Evolutionary conservation across 2,797 vertebrate genomes (phyloP).

Genomic region (Tragopan temminckii): DNA sequence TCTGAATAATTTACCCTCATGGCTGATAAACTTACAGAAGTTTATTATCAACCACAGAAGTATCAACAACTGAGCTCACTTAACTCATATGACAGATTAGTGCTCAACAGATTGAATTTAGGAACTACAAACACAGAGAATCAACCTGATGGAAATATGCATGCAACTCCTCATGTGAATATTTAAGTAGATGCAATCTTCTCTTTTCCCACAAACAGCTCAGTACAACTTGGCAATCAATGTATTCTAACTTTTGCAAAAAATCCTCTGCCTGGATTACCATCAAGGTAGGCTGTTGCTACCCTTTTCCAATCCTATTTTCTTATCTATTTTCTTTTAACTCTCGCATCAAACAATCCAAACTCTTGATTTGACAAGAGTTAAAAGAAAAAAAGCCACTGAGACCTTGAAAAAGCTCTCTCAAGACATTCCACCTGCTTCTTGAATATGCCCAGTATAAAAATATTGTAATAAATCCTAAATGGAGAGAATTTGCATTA

Average conservation of each 20-base stretch:
- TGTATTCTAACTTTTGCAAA: background rate
- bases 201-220: background rate
- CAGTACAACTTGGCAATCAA: background rate
- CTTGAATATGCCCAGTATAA: background rate
- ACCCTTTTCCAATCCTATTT: rapidly evolving
- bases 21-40: background rate
- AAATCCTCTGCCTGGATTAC: background rate
- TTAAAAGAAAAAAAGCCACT: background rate
- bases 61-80: background rate
- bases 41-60: too few relatives aligned
- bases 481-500: background rate
- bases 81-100: rapidly evolving
- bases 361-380: background rate
- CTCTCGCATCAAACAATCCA: background rate
- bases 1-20: background rate
- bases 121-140: background rate
- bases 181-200: background rate
- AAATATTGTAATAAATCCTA: background rate
- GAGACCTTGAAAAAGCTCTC: background rate
- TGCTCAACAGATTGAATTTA: background rate
- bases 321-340: background rate
- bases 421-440: background rate
- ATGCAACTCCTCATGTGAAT: background rate
- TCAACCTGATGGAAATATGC: background rate
- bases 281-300: background rate